A percentile compares a stretch with the other conserved stretches of the same genome.
These are phyloP conservation scores for Elachura formosa DNA, from an alignment of 2,113 vertebrate species.

Conservation along the genomic window DNA sequence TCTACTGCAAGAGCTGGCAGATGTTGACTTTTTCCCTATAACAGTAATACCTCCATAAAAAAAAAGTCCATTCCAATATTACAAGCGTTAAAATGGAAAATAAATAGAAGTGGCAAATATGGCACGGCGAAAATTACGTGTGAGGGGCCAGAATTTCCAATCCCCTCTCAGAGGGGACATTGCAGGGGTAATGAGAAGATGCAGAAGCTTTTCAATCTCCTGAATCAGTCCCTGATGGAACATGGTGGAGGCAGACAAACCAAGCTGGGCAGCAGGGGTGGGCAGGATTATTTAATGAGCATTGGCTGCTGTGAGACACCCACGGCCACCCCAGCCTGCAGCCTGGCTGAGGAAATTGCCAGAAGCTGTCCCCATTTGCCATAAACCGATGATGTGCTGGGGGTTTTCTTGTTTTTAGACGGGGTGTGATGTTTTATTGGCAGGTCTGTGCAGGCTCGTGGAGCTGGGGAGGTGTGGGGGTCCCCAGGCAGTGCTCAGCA, in stretches of 20 bases:
- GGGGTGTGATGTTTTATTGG: background rate
- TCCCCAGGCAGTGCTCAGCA: background rate
- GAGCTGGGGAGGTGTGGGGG: background rate
- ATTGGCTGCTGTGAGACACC: background rate
- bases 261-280: background rate
- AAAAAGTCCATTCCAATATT: background rate
- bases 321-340: background rate
- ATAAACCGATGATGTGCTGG: background rate
- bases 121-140: background rate
- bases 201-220: slow-evolving; percentile 40
- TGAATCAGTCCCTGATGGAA: slow-evolving; percentile 14
- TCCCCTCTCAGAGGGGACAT: slow-evolving; percentile 32
- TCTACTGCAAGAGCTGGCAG: slow-evolving; percentile 5
- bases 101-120: slow-evolving; percentile 8
- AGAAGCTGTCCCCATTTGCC: background rate
- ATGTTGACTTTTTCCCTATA: slow-evolving; percentile 26
- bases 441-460: background rate
- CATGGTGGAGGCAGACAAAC: background rate
- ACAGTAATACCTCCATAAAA: background rate
- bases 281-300: slow-evolving; percentile 53
- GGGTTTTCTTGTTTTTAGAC: background rate
- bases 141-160: slow-evolving; percentile 7
- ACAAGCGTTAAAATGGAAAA: slow-evolving; percentile 7
- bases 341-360: background rate
- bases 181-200: slow-evolving; percentile 38